A percentile compares a stretch with the other conserved stretches of the same genome.
phyloP scores from a whole-genome alignment of 2,888 invertebrate genomes.

The Orchesella flavescens region DNA sequence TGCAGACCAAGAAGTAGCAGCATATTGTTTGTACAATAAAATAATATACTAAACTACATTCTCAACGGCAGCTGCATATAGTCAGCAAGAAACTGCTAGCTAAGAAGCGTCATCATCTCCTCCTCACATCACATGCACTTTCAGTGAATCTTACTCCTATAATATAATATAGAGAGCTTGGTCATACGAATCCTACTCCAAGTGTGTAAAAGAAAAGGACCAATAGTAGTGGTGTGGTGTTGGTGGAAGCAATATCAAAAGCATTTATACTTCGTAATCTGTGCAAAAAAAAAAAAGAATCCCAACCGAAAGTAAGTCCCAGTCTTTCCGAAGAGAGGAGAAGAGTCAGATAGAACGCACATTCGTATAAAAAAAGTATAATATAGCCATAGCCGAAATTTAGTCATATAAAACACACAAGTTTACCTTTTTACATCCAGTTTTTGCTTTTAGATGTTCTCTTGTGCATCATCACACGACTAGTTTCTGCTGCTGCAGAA shows the following conservation, averaged over 20 bases:
- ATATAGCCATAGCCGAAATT: neutral
- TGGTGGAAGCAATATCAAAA: neutral
- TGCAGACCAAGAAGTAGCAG: neutral
- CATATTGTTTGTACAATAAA: neutral
- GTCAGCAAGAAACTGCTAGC: neutral
- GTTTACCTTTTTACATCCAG: slow-evolving; percentile 4
- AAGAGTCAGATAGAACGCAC: slow-evolving; percentile 19
- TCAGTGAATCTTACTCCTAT: slow-evolving; percentile 23
- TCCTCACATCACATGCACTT: slow-evolving; percentile 23
- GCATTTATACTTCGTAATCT: slow-evolving; percentile 32
- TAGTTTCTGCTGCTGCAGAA: slow-evolving; percentile 30
- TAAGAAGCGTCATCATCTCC: slow-evolving; percentile 4
- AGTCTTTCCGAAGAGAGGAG: slow-evolving; percentile 22
- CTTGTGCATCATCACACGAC: neutral
- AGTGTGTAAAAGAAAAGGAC: slow-evolving; percentile 20
- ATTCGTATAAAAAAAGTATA: neutral
- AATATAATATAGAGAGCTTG: neutral
- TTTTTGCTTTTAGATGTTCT: neutral
- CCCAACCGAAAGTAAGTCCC: slow-evolving; percentile 26
- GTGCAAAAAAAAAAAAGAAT: slow-evolving; percentile 37
- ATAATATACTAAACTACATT: neutral
- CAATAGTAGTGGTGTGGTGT: neutral
- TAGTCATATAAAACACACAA: neutral
- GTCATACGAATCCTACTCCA: neutral
- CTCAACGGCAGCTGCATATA: neutral